Conservation (phyloP, 2,113 vertebrate genomes). For the Falco punctatus region DNA sequence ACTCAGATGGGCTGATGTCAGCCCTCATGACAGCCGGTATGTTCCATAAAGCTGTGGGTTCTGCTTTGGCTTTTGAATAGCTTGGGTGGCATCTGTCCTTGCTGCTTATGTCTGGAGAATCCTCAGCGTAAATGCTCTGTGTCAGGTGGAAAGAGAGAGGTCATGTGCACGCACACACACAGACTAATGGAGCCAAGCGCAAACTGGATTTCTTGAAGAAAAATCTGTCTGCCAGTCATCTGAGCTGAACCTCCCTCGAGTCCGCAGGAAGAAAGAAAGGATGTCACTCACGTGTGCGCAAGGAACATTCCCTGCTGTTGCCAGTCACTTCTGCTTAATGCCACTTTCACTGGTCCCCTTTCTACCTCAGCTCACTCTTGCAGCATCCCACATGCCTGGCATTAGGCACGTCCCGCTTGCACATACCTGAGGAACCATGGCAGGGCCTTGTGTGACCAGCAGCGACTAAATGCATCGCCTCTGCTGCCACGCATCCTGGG, state of each 20-base stretch:
- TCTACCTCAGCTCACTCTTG: neutral
- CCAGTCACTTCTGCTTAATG: neutral
- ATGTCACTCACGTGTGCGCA: accelerated
- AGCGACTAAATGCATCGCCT: neutral
- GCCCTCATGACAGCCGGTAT: neutral
- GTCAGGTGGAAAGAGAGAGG: neutral
- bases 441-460: neutral
- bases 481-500: neutral
- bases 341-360: neutral
- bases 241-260: neutral
- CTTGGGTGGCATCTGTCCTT: neutral
- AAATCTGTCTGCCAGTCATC: neutral
- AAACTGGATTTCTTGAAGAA: neutral
- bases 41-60: neutral
- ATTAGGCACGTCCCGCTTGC: neutral
- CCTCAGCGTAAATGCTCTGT: neutral
- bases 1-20: neutral
- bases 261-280: neutral
- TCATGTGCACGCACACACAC: too few species aligned
- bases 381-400: neutral
- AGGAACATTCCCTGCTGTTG: neutral
- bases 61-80: neutral
- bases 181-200: neutral
- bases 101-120: neutral
- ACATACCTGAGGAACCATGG: neutral